Base-by-base conservation (phyloP, 2,888 invertebrate genomes). In the Drosophila mercatorum region DNA sequence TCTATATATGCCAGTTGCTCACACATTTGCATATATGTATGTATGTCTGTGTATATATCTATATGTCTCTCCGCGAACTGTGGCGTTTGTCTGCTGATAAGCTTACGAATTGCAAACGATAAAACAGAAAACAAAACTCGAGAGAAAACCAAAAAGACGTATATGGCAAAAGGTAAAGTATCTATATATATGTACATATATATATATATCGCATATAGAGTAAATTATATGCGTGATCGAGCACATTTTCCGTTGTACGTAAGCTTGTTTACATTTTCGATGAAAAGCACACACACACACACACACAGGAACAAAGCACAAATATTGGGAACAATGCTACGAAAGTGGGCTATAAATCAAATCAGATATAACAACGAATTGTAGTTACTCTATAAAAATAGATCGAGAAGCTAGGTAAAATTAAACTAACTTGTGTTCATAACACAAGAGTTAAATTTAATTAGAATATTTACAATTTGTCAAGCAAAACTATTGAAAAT, bases 61-160 rank as follows among this genome's bases (percentile, higher is more conserved):
- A 40, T 62, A 68, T 63, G 70, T 31, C 57, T 76, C 74, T 79
- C 81, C 79, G 76, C 76, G 68, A 84, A 79, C 58, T 75, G 82
- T 87, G 80, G 76, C 85, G 84, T 73, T 78, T 75, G 75, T 64
- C 70, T 46, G 72, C 69, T 87, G 77, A 78, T 78, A 78, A 78
- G 70, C 43, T 56, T 34, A 53, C 31, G 46, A 55, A 40, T 40
- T 22, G 40, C 53, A 56, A 34, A 36, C 43, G 60, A 71, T 70
- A 61, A 70, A 61, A 36, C 28, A 11, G 46, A 34, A 17, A 53
- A 31, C 28, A 49, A 57, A 70, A 51, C 47, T 55, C 22, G 40
- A 41, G 59, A 47, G 40, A 60, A 69, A 57, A 61, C 53, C 17
- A 47, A 36, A 57, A 49, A 55, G 43, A 40, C 10, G 17, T 22